A percentile compares a stretch with the other conserved stretches of the same genome.
phyloP scores from a whole-genome alignment of 2,888 invertebrate genomes.

The Himalopsyche tibetana region DNA sequence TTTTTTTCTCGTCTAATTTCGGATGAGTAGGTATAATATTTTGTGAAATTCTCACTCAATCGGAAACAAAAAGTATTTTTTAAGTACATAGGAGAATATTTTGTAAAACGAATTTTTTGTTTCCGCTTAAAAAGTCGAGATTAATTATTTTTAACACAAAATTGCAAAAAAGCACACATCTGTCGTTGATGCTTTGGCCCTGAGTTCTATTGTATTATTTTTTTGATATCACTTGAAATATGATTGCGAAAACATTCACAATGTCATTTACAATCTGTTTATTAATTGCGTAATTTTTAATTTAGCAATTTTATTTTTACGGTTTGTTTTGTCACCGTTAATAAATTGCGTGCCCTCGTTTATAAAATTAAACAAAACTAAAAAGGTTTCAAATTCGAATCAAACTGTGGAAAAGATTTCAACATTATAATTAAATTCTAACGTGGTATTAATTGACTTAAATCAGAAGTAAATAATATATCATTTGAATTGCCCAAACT shows the following conservation, averaged over 20 bases:
- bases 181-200: not conserved
- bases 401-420: too few species aligned
- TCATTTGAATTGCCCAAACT: too few species aligned
- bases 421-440: too few species aligned
- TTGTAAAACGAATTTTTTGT: not conserved
- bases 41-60: too few species aligned
- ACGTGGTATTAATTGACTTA: too few species aligned
- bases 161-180: not conserved
- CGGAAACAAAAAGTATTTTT: too few species aligned
- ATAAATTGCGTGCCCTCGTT: too few species aligned
- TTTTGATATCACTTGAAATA: constrained; percentile 1
- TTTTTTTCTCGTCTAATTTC: too few species aligned
- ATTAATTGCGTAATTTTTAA: constrained; percentile 1
- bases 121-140: not conserved
- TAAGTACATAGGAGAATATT: not conserved
- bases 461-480: too few species aligned
- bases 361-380: too few species aligned
- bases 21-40: too few species aligned
- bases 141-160: constrained; percentile 15
- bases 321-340: not conserved
- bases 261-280: constrained; percentile 5
- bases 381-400: too few species aligned
- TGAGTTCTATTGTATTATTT: not conserved
- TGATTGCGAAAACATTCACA: constrained; percentile 7
- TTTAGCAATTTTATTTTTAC: not conserved